phyloP scores from a whole-genome alignment of 2,888 invertebrate species.

The Diplazon laetatorius region DNA sequence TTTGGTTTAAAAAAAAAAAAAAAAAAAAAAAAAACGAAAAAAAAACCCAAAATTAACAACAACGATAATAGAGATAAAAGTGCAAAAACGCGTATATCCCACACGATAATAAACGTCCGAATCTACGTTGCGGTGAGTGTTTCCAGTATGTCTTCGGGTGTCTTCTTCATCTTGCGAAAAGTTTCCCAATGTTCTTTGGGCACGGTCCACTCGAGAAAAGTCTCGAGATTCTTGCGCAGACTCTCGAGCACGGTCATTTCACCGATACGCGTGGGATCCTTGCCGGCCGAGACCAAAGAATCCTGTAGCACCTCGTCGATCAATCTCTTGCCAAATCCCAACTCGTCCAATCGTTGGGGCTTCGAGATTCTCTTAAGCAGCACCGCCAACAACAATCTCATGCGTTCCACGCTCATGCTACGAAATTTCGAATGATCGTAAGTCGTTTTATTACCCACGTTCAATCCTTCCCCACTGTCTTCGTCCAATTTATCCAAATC shows the following conservation, averaged over 20 bases:
- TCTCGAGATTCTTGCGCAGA: conserved; percentile 89
- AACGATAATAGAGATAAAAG: too few relatives aligned
- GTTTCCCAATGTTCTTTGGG: conserved; percentile 90
- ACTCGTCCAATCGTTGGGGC: conserved; percentile 89
- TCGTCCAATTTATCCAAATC: conserved; percentile 48
- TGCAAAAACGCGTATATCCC: conserved; percentile 10
- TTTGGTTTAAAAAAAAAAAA: conserved; percentile 55
- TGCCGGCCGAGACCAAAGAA: conserved; percentile 89
- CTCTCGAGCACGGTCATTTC: conserved; percentile 85
- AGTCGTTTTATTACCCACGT: background rate
- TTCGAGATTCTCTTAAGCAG: conserved; percentile 92
- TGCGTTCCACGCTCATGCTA: conserved; percentile 88
- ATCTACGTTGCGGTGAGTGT: conserved; percentile 84
- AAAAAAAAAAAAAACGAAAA: too few relatives aligned
- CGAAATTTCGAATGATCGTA: conserved; percentile 80
- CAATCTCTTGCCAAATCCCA: conserved; percentile 89
- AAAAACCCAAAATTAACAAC: too few relatives aligned
- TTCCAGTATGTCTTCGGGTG: conserved; percentile 91
- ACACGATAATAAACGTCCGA: background rate
- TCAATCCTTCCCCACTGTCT: conserved; percentile 68
- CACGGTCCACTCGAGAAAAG: conserved; percentile 91
- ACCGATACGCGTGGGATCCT: conserved; percentile 86
- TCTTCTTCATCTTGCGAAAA: conserved; percentile 89
- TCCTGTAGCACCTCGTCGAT: conserved; percentile 92
- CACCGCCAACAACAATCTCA: conserved; percentile 91